A percentile compares a stretch with the other conserved stretches of the same genome.
These are phyloP conservation scores for Philonicus albiceps DNA, from an alignment of 2,888 invertebrate genomes.

Conservation along the genomic window DNA sequence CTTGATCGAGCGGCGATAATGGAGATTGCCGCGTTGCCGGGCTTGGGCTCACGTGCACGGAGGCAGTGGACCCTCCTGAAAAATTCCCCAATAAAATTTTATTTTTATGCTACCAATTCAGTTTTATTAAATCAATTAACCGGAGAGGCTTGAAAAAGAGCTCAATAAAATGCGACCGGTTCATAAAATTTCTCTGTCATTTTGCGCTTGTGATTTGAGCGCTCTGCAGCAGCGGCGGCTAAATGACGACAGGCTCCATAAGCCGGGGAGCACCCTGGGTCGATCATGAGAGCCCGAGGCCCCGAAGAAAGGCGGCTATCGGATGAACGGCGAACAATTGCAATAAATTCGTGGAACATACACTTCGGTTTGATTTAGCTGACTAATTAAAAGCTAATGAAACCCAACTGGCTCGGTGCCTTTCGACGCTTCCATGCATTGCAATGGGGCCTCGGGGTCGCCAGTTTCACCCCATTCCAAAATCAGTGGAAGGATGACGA, in stretches of 20 bases:
- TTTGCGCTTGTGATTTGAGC: conserved; percentile 8
- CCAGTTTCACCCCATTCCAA: neutral
- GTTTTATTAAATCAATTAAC: conserved; percentile 42
- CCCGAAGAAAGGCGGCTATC: neutral
- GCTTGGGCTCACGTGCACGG: neutral
- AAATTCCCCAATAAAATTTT: conserved; percentile 39
- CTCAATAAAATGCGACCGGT: conserved; percentile 38
- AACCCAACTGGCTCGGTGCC: conserved; percentile 30
- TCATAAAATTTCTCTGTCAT: conserved; percentile 36
- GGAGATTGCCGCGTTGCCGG: neutral
- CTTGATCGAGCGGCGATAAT: conserved; percentile 14
- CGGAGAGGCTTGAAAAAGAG: conserved; percentile 40
- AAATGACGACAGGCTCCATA: neutral
- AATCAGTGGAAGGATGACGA: neutral
- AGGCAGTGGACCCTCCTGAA: conserved; percentile 7
- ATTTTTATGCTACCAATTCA: conserved; percentile 41
- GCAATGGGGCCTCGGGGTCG: neutral
- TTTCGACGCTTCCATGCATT: neutral
- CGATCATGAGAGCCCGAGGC: neutral
- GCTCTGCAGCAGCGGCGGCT: neutral
- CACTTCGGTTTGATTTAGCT: conserved; percentile 35
- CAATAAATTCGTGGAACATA: conserved; percentile 27
- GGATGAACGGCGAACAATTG: conserved; percentile 13
- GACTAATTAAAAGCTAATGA: conserved; percentile 47
- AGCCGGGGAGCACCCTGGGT: neutral